phyloP scores from a whole-genome alignment of 1,140 invertebrate species.

The Bombus impatiens region DNA sequence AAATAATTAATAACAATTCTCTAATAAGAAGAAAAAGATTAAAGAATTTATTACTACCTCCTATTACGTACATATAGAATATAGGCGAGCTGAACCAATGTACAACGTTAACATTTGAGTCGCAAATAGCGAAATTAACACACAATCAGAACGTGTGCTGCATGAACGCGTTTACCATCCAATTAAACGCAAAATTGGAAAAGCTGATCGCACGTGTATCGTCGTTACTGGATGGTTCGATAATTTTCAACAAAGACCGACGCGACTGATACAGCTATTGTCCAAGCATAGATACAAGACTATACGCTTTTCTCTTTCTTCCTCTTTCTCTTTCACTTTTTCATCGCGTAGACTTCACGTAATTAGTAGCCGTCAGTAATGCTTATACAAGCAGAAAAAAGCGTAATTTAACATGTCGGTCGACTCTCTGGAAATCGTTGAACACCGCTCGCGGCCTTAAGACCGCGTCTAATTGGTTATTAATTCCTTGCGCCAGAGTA shows the following conservation, averaged over 20 bases:
- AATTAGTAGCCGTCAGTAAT: slow-evolving; percentile 39
- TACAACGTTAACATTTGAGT: background rate
- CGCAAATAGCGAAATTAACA: slow-evolving; percentile 25
- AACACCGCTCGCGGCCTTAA: background rate
- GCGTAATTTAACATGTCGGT: slow-evolving; percentile 43
- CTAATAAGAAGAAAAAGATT: background rate
- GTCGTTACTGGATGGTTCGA: background rate
- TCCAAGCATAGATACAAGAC: background rate
- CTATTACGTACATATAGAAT: background rate
- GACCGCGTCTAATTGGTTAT: slow-evolving; percentile 45
- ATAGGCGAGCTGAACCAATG: background rate
- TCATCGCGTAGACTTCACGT: slow-evolving; percentile 10
- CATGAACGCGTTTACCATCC: slow-evolving; percentile 30
- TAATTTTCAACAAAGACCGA: background rate
- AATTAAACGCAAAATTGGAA: slow-evolving; percentile 51
- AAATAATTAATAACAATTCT: background rate
- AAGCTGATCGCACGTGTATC: background rate
- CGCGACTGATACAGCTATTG: slow-evolving; percentile 6
- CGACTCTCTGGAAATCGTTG: background rate
- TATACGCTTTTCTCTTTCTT: background rate
- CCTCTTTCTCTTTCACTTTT: background rate
- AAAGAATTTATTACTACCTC: too few species aligned
- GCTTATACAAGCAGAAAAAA: slow-evolving; percentile 10
- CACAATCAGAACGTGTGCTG: background rate
- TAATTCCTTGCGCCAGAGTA: slow-evolving; percentile 5